Evolutionary conservation across 1,140 invertebrate genomes (phyloP), one percentile per base, ranked within the genome.

Genomic region (Ips nitidus): DNA sequence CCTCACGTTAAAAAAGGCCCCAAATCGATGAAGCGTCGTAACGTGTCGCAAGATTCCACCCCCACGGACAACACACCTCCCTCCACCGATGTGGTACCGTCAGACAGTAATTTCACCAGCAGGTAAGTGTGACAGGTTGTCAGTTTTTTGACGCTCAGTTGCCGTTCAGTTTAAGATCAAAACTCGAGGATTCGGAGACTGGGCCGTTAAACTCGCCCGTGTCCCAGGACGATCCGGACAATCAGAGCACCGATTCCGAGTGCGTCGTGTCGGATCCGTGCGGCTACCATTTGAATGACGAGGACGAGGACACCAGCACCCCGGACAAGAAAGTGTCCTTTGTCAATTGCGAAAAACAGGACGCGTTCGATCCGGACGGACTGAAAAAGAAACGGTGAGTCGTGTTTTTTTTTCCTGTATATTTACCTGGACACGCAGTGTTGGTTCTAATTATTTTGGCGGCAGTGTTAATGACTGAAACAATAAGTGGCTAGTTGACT

Each of bases 1-100:
- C 86, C 86, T 64, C 87, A 89, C 74, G 85, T 84, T 73, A 88
- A 88, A 75, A 80, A 82, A 55, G 71, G 80, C 56, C 74, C 81
- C 68, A 79, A 80, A 50, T 78, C 77, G 62, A 79, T 80, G 76
- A 80, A 76, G 74, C 76, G 81, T 42, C 75, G 78, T 40, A 69
- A 67, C 52, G 65, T 72, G 37, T 77, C 73, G 4, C 74, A 73
- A 37, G 73, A 76, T 4, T 60, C 65, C 42, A 57, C 58, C 39
- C 43, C 45, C 3, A 8, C 45, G 45, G 45, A 22, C 6, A 50
- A 6, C 2, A 22, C 22, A 22, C 22, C 22, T 22, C 45, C 45
- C 45, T 50, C 45, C 2, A 50, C 45, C 22, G 45, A 50, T 6
- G 6, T 50, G 45, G 45, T 3, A 22, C 45, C 45, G 6, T 50